Conservation (phyloP, 2,797 vertebrate species). For the Sphenopsis melanotis region DNA sequence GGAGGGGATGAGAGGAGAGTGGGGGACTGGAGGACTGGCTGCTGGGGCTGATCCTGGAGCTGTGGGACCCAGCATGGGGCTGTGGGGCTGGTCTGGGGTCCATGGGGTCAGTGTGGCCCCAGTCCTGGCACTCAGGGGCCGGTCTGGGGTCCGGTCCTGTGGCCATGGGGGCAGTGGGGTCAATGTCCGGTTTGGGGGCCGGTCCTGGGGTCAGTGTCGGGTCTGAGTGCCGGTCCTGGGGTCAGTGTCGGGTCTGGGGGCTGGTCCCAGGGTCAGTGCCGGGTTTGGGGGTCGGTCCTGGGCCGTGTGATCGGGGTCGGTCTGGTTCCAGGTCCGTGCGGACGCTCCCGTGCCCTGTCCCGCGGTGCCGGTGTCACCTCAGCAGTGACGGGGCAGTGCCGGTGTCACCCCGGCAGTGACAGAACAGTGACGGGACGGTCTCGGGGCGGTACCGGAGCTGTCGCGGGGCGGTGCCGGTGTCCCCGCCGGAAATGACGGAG, state of each 20-base stretch:
- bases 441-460: not conserved
- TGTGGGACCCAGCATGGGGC: rapidly evolving
- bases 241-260: not conserved
- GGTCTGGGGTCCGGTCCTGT: not conserved
- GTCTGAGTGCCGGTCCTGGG: no score
- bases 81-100: not conserved
- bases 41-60: not conserved
- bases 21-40: not conserved
- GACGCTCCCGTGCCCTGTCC: not conserved
- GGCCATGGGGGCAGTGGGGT: not conserved
- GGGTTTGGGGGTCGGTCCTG: no score
- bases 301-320: no score
- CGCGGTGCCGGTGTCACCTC: no score
- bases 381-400: no score
- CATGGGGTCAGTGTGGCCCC: not conserved
- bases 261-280: no score
- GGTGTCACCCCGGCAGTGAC: no score
- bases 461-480: no score
- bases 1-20: not conserved
- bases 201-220: no score
- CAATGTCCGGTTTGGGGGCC: no score
- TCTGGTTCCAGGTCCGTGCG: not conserved
- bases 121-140: not conserved
- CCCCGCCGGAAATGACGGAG: not conserved
- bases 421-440: not conserved